phyloP scores from a whole-genome alignment of 2,888 invertebrate genomes.

The Dastarcus helophoroides region DNA sequence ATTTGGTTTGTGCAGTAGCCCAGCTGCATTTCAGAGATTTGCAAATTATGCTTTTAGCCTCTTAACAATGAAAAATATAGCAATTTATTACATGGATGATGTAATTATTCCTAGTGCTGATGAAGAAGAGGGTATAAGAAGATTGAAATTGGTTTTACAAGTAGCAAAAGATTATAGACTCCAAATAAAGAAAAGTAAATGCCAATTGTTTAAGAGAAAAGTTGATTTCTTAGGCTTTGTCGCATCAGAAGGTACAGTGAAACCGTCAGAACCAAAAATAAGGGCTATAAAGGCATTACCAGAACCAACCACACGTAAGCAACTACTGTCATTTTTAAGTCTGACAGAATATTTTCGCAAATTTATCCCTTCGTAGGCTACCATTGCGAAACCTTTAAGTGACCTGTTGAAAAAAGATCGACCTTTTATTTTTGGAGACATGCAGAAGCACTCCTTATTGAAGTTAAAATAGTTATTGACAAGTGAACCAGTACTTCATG shows the following conservation, averaged over 20 bases:
- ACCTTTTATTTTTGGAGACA: conserved; percentile 13
- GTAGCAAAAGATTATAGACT: conserved; percentile 16
- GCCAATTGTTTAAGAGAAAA: conserved; percentile 23
- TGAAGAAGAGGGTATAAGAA: conserved; percentile 11
- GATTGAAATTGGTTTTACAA: conserved; percentile 7
- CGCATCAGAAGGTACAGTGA: conserved; percentile 19
- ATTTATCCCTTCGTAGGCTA: conserved; percentile 22
- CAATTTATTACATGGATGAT: conserved; percentile 22
- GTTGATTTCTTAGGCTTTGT: conserved; percentile 20
- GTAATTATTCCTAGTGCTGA: conserved; percentile 15
- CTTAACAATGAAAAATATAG: conserved; percentile 13
- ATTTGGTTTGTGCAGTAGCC: conserved; percentile 32
- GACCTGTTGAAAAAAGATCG: conserved; percentile 19
- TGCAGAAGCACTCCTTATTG: no score
- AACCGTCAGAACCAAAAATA: conserved; percentile 20
- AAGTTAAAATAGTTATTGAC: no score
- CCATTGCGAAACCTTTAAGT: conserved; percentile 24
- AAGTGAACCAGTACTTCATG: no score
- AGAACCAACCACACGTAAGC: conserved; percentile 18
- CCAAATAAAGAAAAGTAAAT: conserved; percentile 29
- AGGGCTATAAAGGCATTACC: conserved; percentile 21
- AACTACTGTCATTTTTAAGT: conserved; percentile 25
- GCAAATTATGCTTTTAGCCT: conserved; percentile 23
- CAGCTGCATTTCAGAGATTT: conserved; percentile 27
- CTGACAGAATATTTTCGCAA: conserved; percentile 27